Conservation (phyloP, 2,113 vertebrate genomes). For the Oncorhynchus mykiss region DNA sequence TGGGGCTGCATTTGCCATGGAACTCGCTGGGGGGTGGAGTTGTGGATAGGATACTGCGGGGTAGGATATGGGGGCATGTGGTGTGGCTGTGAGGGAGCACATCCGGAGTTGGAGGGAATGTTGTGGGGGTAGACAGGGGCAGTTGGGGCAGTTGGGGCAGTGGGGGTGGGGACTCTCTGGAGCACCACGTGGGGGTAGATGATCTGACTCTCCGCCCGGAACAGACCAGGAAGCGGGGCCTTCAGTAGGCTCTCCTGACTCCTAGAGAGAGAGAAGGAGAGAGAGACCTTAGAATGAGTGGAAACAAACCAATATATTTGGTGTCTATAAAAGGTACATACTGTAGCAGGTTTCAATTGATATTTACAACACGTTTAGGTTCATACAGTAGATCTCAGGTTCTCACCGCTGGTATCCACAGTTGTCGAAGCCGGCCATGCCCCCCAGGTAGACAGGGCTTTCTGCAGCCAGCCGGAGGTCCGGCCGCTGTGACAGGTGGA, state of each 20-base stretch:
- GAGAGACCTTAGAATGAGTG: neutral
- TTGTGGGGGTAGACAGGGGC: conserved; percentile 64
- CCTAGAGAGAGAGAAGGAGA: conserved; percentile 38
- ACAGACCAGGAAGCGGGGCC: conserved; percentile 63
- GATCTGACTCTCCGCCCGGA: conserved; percentile 68
- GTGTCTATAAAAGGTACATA: too few relatives aligned
- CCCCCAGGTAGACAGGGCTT: conserved; percentile 68
- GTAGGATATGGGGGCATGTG: conserved; percentile 36
- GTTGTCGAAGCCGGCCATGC: conserved; percentile 72
- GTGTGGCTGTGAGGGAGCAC: conserved; percentile 9
- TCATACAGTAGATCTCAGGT: too few relatives aligned
- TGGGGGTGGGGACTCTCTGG: conserved; percentile 72
- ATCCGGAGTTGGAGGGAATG: conserved; percentile 30
- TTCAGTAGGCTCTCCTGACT: conserved; percentile 77
- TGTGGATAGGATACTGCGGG: conserved; percentile 53
- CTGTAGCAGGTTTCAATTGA: too few relatives aligned
- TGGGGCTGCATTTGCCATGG: conserved; percentile 61
- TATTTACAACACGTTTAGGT: too few relatives aligned
- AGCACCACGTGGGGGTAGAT: conserved; percentile 70
- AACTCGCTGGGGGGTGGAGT: conserved; percentile 53
- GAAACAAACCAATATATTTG: too few relatives aligned
- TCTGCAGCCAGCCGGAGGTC: conserved; percentile 64
- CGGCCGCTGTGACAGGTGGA: conserved; percentile 72
- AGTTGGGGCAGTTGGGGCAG: conserved; percentile 48
- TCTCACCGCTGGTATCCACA: conserved; percentile 72